Conservation (phyloP, 1,140 invertebrate species). For the Neodiprion lecontei region DNA sequence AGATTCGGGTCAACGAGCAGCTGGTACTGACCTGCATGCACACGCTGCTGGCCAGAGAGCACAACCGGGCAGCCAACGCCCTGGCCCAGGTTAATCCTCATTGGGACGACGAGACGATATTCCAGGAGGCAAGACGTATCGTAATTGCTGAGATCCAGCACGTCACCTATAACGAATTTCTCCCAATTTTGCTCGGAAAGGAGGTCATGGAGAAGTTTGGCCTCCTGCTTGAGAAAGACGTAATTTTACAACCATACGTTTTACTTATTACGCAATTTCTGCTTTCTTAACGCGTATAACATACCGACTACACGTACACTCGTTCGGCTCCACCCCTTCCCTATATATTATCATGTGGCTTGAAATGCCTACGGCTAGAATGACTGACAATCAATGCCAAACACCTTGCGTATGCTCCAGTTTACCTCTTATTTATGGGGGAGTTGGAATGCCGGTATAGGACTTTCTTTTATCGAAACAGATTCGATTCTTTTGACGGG, state of each 20-base stretch:
- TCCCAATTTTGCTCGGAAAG: constrained; percentile 92
- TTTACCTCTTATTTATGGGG: not conserved
- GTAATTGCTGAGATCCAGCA: constrained; percentile 91
- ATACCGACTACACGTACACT: constrained; percentile 5
- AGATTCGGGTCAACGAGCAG: constrained; percentile 94
- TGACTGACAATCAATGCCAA: not conserved
- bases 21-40: constrained; percentile 90
- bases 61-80: constrained; percentile 83
- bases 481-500: not conserved
- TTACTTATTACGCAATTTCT: not conserved
- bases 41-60: constrained; percentile 86
- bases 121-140: constrained; percentile 90
- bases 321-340: not conserved
- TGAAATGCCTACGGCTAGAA: not conserved
- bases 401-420: not conserved
- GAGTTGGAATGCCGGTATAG: not conserved
- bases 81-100: constrained; percentile 86
- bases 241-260: constrained; percentile 44
- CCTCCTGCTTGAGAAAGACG: constrained; percentile 81
- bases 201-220: constrained; percentile 93
- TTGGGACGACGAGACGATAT: constrained; percentile 94
- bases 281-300: constrained; percentile 12
- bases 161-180: constrained; percentile 93
- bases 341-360: constrained; percentile 1
- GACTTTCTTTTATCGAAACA: not conserved